Evolutionary conservation across 1,140 invertebrate species (phyloP).

Genomic region (Oncopodura yosiiana): DNA sequence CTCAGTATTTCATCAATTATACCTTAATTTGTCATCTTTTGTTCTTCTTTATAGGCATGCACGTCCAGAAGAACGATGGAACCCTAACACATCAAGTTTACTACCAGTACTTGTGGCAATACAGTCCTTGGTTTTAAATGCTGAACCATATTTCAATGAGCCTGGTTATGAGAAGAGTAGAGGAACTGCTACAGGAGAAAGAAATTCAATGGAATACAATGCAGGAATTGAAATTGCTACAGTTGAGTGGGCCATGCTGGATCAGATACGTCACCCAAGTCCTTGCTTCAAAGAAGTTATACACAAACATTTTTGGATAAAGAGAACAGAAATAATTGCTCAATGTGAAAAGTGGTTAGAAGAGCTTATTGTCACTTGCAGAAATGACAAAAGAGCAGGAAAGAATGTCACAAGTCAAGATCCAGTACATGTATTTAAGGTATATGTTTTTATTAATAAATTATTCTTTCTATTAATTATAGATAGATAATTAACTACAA

Average conservation of each 20-base stretch:
- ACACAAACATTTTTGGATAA: conserved; percentile 88
- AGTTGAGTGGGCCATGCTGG: conserved; percentile 90
- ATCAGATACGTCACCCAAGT: conserved; percentile 80
- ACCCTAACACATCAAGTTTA: conserved; percentile 90
- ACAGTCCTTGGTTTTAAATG: conserved; percentile 87
- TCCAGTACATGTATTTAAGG: conserved; percentile 56
- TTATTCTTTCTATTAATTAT: background rate
- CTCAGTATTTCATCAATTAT: no score
- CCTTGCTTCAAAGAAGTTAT: conserved; percentile 91
- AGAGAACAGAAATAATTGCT: conserved; percentile 76
- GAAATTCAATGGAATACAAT: conserved; percentile 86
- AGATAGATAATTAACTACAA: no score
- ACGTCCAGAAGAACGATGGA: conserved; percentile 97
- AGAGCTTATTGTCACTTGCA: conserved; percentile 62
- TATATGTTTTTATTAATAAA: conserved; percentile 38
- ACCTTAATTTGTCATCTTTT: no score
- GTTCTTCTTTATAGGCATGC: no score
- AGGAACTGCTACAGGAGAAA: conserved; percentile 75
- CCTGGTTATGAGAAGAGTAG: conserved; percentile 89
- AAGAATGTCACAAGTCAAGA: conserved; percentile 62
- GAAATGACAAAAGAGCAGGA: conserved; percentile 59
- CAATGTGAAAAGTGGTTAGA: conserved; percentile 84
- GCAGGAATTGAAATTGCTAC: conserved; percentile 91
- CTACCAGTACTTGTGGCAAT: conserved; percentile 91
- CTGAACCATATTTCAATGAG: conserved; percentile 97